A percentile compares a stretch with the other conserved stretches of the same genome.
Evolutionary conservation across 1,140 invertebrate genomes (phyloP).

Genomic region (Drosophila rufa): DNA sequence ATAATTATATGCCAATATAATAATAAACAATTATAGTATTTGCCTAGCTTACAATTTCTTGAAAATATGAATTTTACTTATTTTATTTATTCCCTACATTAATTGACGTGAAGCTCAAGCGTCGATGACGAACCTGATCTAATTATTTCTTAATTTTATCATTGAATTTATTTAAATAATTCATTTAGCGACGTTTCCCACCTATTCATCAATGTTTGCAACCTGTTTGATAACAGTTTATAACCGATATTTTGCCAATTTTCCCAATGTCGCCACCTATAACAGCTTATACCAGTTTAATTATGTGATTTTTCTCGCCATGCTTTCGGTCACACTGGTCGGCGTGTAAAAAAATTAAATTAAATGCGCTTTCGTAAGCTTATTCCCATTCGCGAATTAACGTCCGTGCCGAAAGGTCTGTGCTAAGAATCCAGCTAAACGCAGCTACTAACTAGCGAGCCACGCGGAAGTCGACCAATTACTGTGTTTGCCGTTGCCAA

Average conservation of each 20-base stretch:
- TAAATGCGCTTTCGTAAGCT: constrained; percentile 3
- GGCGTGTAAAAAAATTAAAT: not conserved
- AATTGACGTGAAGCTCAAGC: too few species aligned
- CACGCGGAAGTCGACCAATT: constrained; percentile 39
- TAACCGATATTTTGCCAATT: not conserved
- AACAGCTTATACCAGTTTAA: not conserved
- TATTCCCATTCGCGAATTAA: constrained; percentile 11
- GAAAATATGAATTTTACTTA: too few species aligned
- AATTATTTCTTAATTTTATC: too few species aligned
- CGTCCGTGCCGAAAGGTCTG: constrained; percentile 17
- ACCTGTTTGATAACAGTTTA: too few species aligned
- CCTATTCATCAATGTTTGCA: too few species aligned
- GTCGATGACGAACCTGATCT: too few species aligned
- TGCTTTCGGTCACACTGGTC: not conserved
- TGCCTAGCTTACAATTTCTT: too few species aligned
- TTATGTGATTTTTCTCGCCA: not conserved
- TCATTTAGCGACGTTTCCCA: too few species aligned
- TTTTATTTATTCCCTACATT: too few species aligned
- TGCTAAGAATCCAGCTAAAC: not conserved
- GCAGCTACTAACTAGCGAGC: constrained; percentile 7
- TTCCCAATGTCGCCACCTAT: not conserved
- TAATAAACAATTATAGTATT: constrained; percentile 19
- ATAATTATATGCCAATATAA: constrained; percentile 17
- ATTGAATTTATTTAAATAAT: too few species aligned
- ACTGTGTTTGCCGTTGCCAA: constrained; percentile 16